Conservation (phyloP, 2,888 invertebrate genomes). For the Dichetophora obliterata region DNA sequence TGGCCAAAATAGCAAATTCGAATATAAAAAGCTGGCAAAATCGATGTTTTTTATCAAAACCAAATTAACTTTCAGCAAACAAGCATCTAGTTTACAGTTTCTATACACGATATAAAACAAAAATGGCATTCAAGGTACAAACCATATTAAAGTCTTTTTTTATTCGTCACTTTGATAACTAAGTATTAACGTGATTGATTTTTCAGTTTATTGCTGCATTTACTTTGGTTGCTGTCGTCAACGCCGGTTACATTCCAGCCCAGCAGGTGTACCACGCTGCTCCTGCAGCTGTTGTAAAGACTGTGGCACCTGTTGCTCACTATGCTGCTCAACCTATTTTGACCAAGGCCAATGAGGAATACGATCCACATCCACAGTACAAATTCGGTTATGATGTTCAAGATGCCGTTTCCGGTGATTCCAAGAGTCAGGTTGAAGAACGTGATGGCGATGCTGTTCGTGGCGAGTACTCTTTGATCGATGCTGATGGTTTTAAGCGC, state of each 20-base stretch:
- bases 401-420: conserved; percentile 64
- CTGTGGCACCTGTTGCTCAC: conserved; percentile 50
- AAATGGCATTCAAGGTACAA: conserved; percentile 46
- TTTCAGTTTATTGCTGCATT: conserved; percentile 50
- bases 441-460: conserved; percentile 65
- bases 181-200: conserved; percentile 24
- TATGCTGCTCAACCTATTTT: conserved; percentile 47
- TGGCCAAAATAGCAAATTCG: background rate
- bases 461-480: conserved; percentile 65
- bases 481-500: conserved; percentile 64
- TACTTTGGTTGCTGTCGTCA: conserved; percentile 56
- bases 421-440: conserved; percentile 65
- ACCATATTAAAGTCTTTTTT: background rate
- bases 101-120: conserved; percentile 37
- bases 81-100: conserved; percentile 32
- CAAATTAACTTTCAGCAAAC: conserved; percentile 35
- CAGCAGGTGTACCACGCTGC: conserved; percentile 50
- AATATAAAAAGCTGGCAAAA: conserved; percentile 40
- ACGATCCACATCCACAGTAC: conserved; percentile 65
- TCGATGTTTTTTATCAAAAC: conserved; percentile 39
- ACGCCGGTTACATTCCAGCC: conserved; percentile 59
- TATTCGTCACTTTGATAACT: background rate
- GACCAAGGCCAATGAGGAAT: conserved; percentile 60
- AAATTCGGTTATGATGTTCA: conserved; percentile 65
- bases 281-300: conserved; percentile 51